Evolutionary conservation across 2,888 invertebrate species (phyloP).

Genomic region (Notocelia uddmanniana): DNA sequence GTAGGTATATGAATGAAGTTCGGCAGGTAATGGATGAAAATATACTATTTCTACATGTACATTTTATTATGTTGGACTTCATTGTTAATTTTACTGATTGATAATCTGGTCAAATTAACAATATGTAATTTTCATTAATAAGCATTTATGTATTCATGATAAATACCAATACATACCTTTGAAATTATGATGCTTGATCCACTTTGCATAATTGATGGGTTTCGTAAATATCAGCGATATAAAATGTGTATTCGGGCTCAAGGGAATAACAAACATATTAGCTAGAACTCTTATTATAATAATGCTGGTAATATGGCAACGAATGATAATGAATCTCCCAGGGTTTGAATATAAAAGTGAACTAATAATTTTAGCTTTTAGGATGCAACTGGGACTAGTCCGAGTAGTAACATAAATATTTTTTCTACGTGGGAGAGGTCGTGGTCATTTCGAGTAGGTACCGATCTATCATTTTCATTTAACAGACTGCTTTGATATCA

Average conservation of each 20-base stretch:
- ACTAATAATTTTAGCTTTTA: slow-evolving; percentile 2
- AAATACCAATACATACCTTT: neutral
- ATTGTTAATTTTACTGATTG: neutral
- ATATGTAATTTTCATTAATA: neutral
- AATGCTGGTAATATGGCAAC: slow-evolving; percentile 6
- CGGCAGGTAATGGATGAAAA: neutral
- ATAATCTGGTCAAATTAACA: slow-evolving; percentile 3
- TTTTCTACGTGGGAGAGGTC: neutral
- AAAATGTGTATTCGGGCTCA: neutral
- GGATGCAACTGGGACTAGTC: neutral
- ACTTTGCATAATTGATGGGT: neutral
- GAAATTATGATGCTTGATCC: neutral
- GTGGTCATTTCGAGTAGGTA: neutral
- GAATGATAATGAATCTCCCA: slow-evolving; percentile 2
- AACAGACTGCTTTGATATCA: too few relatives aligned
- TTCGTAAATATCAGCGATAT: neutral
- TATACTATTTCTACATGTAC: neutral
- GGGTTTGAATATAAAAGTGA: slow-evolving; percentile 2
- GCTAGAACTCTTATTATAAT: neutral
- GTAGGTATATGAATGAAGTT: slow-evolving; percentile 18
- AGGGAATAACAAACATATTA: slow-evolving; percentile 15
- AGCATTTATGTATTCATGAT: neutral
- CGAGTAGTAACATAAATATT: neutral
- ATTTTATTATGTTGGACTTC: neutral
- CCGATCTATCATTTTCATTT: slow-evolving; percentile 14